phyloP scores from a whole-genome alignment of 2,888 invertebrate genomes.

The Callinectes sapidus region DNA sequence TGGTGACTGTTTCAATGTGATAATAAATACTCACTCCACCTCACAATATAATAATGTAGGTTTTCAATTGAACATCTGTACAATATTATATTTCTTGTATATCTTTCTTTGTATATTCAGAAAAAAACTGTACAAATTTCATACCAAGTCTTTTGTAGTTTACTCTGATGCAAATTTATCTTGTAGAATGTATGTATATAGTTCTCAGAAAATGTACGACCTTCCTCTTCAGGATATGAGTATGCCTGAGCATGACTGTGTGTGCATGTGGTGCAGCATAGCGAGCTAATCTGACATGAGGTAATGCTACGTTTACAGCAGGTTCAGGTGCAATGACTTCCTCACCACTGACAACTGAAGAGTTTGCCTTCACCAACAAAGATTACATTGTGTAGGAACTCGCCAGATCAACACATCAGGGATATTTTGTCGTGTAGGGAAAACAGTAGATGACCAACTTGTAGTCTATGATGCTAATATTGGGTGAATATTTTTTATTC shows the following conservation, averaged over 20 bases:
- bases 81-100: constrained; percentile 31
- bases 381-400: not conserved
- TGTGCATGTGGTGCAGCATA: not conserved
- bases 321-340: not conserved
- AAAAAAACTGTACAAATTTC: constrained; percentile 61
- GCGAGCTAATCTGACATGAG: constrained; percentile 8
- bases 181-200: constrained; percentile 53
- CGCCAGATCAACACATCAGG: not conserved
- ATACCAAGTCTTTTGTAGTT: constrained; percentile 50
- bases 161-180: constrained; percentile 67
- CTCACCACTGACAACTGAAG: not conserved
- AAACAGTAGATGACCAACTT: constrained; percentile 11
- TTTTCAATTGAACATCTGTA: constrained; percentile 43
- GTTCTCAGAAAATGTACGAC: constrained; percentile 43
- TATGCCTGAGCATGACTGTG: constrained; percentile 21
- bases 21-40: constrained; percentile 62
- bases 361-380: constrained; percentile 23
- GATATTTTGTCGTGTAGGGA: not conserved
- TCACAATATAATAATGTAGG: constrained; percentile 61
- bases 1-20: constrained; percentile 62
- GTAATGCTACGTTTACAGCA: not conserved
- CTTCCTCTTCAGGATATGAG: constrained; percentile 36
- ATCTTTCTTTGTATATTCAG: constrained; percentile 58
- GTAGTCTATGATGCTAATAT: not conserved
- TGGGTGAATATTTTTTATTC: not conserved